Base-by-base conservation (phyloP, 1,140 invertebrate genomes). In the Phymastichus coffea region DNA sequence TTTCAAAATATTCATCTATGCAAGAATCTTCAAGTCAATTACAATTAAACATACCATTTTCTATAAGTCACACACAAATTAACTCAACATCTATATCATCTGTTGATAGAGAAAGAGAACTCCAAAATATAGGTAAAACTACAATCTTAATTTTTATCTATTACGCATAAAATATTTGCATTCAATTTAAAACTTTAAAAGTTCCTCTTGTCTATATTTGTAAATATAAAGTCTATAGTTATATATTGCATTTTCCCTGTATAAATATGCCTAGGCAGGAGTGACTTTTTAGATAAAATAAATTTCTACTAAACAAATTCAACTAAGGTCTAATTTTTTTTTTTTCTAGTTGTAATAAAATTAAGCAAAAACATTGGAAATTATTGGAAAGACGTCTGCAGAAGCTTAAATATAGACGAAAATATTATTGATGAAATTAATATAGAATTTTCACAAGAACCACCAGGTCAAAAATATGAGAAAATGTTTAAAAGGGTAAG, bases 341-440 rank as follows among this genome's bases (percentile, higher is more conserved):
- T 63, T 53, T 46, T 55, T 64, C 46, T 38, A 79, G 77, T 76
- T 7, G 53, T 73, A 17, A 38, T 64, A 0, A 44, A 55, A 52
- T 6, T 78, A 10, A 68, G 69, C 41, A 73, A 80, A 64, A 74
- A 78, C 67, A 70, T 85, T 53, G 84, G 83, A 17, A 74, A 66
- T 48, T 72, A 71, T 55, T 85, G 84, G 84, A 75, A 76, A 66
- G 78, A 82, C 30, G 70, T 85, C 15, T 81, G 75, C 10, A 78
- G 84, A 76, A 70, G 75, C 67, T 70, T 85, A 23, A 72, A 75
- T 57, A 67, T 84, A 8, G 72, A 69, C 56, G 83, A 85, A 78
- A 66, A 63, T 57, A 65, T 74, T 54, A 83, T 85, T 47, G 79
- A 84, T 65, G 67, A 75, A 17, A 79, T 84, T 53, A 74, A 83